Percentiles rank a stretch among this genome's conserved stretches.
phyloP scores from a whole-genome alignment of 2,113 vertebrate genomes.

The Diglossa brunneiventris region DNA sequence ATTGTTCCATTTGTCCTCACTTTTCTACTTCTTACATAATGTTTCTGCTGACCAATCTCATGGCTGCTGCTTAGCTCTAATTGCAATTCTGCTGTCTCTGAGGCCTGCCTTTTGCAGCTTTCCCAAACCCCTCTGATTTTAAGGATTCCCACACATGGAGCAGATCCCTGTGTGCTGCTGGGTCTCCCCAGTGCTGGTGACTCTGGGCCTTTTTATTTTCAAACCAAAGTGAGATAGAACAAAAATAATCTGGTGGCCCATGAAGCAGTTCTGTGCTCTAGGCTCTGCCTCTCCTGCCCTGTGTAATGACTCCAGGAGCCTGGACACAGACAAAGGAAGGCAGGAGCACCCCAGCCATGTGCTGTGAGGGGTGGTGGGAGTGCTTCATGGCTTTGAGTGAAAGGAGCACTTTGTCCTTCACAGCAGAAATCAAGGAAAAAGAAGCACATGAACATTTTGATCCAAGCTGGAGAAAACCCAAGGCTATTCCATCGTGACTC shows the following conservation, averaged over 20 bases:
- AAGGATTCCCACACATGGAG: background rate
- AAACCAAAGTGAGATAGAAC: background rate
- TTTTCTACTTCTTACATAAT: too few species aligned
- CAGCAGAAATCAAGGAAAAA: background rate
- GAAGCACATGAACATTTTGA: background rate
- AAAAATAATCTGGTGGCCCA: background rate
- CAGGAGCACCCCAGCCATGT: background rate
- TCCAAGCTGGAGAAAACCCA: background rate
- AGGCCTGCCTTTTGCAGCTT: too few species aligned
- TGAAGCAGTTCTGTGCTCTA: background rate
- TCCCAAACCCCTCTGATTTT: too few species aligned
- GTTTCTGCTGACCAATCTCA: too few species aligned
- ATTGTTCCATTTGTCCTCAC: too few species aligned
- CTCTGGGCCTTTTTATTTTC: background rate
- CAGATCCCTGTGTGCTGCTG: background rate
- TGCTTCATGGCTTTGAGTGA: background rate
- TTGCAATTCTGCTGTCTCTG: too few species aligned
- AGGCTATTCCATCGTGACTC: rapidly evolving
- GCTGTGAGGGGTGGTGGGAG: background rate
- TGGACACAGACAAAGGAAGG: background rate
- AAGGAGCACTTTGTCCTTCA: background rate
- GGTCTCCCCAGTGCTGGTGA: background rate
- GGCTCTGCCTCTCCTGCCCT: background rate
- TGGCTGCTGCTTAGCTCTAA: too few species aligned
- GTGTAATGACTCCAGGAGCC: rapidly evolving